These are phyloP conservation scores for Ascaphus truei DNA, from an alignment of 2,113 vertebrate species.

Conservation along the genomic window DNA sequence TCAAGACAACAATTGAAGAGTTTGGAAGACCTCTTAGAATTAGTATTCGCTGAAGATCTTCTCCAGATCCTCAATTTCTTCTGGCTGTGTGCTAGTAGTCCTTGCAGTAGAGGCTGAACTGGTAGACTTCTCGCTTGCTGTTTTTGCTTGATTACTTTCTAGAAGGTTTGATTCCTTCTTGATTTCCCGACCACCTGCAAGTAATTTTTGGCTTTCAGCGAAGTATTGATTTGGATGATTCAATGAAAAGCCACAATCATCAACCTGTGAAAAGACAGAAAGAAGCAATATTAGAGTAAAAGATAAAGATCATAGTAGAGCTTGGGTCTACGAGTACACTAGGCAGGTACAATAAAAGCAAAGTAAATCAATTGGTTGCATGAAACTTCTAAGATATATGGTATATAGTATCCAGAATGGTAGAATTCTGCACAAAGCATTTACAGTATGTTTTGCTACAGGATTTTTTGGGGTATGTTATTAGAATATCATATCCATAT, in stretches of 20 bases:
- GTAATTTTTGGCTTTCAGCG: conserved; percentile 74
- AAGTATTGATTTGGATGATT: conserved; percentile 98
- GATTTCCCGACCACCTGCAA: conserved; percentile 66
- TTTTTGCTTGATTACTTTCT: conserved; percentile 59
- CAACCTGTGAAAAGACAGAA: conserved; percentile 63
- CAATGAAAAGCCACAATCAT: conserved; percentile 84
- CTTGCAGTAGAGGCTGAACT: conserved; percentile 36
- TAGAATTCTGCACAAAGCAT: too few species aligned
- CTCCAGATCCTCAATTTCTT: conserved; percentile 76
- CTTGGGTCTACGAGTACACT: too few species aligned
- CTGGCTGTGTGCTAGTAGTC: conserved; percentile 40
- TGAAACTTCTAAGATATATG: too few species aligned
- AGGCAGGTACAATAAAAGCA: too few species aligned
- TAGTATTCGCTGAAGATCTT: conserved; percentile 66
- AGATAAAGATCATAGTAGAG: too few species aligned
- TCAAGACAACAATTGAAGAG: background rate
- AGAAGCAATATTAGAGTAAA: background rate
- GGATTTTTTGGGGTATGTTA: too few species aligned
- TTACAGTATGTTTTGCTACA: too few species aligned
- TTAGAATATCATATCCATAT: too few species aligned
- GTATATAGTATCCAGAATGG: too few species aligned
- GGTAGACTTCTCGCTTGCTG: conserved; percentile 45
- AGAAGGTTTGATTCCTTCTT: conserved; percentile 70
- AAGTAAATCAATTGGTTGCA: too few species aligned
- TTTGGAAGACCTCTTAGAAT: too few species aligned